Conservation (phyloP, 2,113 vertebrate genomes). For the Microcebus tavaratra region DNA sequence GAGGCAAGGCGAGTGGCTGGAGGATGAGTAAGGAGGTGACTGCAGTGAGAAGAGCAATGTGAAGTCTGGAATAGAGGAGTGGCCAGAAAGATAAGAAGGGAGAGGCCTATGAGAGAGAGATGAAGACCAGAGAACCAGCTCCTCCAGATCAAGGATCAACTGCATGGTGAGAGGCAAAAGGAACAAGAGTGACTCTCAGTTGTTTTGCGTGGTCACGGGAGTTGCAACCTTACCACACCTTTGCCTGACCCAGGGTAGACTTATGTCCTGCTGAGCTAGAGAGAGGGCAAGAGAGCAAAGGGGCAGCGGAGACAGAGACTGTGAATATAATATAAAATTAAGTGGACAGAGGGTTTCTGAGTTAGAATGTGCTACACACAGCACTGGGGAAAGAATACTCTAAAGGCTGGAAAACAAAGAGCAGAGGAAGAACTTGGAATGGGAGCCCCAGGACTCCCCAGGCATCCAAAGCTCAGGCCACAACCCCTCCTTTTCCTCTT, state of each 20-base stretch:
- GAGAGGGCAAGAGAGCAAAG: not conserved
- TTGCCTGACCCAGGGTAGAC: too few species aligned
- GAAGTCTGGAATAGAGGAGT: not conserved
- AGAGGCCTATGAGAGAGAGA: not conserved
- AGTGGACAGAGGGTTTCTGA: not conserved
- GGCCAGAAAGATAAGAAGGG: not conserved
- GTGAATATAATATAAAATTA: not conserved
- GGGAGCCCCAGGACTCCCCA: not conserved
- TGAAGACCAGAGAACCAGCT: not conserved
- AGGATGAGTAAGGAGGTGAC: not conserved
- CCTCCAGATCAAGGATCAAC: not conserved
- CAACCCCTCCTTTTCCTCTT: not conserved
- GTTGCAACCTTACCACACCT: not conserved
- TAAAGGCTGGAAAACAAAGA: not conserved
- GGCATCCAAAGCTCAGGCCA: not conserved
- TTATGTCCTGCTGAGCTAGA: not conserved
- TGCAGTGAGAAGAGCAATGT: not conserved
- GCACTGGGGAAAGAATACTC: not conserved
- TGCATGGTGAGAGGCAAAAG: not conserved
- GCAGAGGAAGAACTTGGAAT: not conserved
- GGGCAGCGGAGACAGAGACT: too few species aligned
- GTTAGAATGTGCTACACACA: not conserved
- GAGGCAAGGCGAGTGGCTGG: not conserved
- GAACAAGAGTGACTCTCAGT: not conserved
- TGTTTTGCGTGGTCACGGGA: fast-evolving